Base-by-base conservation (phyloP, 2,797 vertebrate genomes). In the Sibirionetta formosa region DNA sequence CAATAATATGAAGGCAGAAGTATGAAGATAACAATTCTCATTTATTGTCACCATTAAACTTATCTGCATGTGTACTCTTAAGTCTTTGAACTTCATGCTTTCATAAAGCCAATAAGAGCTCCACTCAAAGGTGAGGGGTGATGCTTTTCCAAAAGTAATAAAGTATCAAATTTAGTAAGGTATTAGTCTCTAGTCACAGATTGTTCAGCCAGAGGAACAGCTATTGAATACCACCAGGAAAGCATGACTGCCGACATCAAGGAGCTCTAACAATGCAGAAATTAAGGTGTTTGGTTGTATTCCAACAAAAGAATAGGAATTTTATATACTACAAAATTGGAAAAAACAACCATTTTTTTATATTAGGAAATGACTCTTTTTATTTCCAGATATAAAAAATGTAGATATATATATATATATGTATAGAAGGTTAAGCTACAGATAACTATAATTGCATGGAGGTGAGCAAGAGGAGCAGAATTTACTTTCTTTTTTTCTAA, bases 31-130 rank as follows among this genome's bases (percentile, higher is more conserved):
- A 93, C 93, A 81, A 91, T 79, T 96, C 80, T 87, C 88, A 96
- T 96, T 95, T 95, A 97, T 91, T 93, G 83, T 96, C 91, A 84
- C 77, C 61, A 76, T 92, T 92, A 94, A 95, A 93, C 38, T 93
- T 94, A 96, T 91, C 84, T 97, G 53, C 48, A 87, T 73, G 65
- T 9, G 11, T 56, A 72, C 17, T 86, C 80, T 63, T 51, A 73
- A 79, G 76, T 53, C 88, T 95, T 94, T 94, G 90, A 96, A 91
- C 76, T 92, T 64, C 31, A 27, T 68, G 50, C 60, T 80, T 95
- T 93, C 82, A 92, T 61, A 81, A 80, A 91, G 82, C 64, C 78
- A 88, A 0, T 91, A 93, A 91, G 84, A 93, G 79, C 56, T 82
- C 53, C 72, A 56, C 42, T 86, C 54, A 76, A 57, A 95, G 63